Percentiles rank a stretch among this genome's conserved stretches.
Evolutionary conservation across 2,113 vertebrate genomes (phyloP).

Genomic region (Lucifuga dentata): DNA sequence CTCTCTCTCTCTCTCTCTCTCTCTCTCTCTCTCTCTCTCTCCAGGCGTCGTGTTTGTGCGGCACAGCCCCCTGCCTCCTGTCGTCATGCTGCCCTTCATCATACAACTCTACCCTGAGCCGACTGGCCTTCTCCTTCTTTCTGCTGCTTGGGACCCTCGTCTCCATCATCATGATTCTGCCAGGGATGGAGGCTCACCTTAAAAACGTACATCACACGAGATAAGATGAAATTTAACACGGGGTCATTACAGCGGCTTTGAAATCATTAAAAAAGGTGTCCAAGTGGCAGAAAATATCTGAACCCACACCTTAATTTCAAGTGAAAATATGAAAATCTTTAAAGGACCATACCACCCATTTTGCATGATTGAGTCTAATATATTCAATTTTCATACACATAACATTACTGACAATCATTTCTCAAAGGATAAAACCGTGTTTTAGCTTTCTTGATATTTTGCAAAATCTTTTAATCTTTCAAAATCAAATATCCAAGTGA

Average conservation of each 20-base stretch:
- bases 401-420: too few relatives aligned
- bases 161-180: conserved; percentile 92
- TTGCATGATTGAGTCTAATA: too few relatives aligned
- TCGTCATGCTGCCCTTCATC: conserved; percentile 91
- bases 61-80: conserved; percentile 91
- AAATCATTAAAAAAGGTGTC: neutral
- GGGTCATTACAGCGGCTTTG: neutral
- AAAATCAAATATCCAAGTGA: too few relatives aligned
- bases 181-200: conserved; percentile 89
- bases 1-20: too few relatives aligned
- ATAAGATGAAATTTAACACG: neutral
- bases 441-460: too few relatives aligned
- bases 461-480: too few relatives aligned
- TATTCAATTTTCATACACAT: too few relatives aligned
- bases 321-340: neutral
- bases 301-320: neutral
- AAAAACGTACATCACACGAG: conserved; percentile 83
- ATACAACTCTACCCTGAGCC: conserved; percentile 90
- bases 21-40: too few relatives aligned
- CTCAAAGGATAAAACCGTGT: too few relatives aligned
- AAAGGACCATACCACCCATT: too few relatives aligned
- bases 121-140: conserved; percentile 90
- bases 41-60: conserved; percentile 93
- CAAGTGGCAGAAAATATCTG: neutral
- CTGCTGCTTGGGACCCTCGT: conserved; percentile 91